Evolutionary conservation across 2,888 invertebrate genomes (phyloP), one percentile per base, ranked within the genome.

Genomic region (Tricholauxania praeusta): DNA sequence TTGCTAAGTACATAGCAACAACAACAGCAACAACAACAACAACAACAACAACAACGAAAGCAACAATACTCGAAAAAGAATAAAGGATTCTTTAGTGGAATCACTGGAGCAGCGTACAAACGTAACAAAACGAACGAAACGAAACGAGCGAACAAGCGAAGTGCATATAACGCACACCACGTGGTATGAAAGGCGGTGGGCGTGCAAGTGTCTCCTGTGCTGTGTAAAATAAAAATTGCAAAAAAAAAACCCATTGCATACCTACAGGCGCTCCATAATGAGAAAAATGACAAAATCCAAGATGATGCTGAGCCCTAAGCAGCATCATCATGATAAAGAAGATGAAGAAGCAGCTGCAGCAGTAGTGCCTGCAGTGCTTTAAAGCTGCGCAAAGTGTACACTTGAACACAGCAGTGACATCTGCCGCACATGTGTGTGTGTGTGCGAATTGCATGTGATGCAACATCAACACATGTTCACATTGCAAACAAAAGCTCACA

Each of bases 41-140:
- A 57, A 48, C 47, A 48, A 28, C 53, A 67, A 39, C 10, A 32
- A 53, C 53, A 55, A 53, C 10, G n/a, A 59, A 51, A 60, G 60
- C 60, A 59, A 62, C 59, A 63, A 71, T 55, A 49, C 63, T 71
- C 53, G 63, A 49, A 51, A 39, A 65, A 39, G 52, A 59, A 72
- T 60, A 72, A 66, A 72, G 66, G 53, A 72, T 66, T 52, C 65
- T 72, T 70, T 60, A 66, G 51, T 60, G 66, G 59, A 72, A 59
- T 72, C 66, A 66, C 60, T 72, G 66, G 51, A 66, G 72, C 72
- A 74, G 75, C 75, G 72, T 52, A 70, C 70, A 70, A 70, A 70
- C 63, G 70, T 62, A 62, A 63, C 47, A 47, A 32, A 32, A 64
- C 19, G 17, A 39, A 39, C 39, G 12, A 19, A 28, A 39, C 57